phyloP scores from a whole-genome alignment of 2,797 vertebrate genomes.

The Poeciliopsis presidionis region DNA sequence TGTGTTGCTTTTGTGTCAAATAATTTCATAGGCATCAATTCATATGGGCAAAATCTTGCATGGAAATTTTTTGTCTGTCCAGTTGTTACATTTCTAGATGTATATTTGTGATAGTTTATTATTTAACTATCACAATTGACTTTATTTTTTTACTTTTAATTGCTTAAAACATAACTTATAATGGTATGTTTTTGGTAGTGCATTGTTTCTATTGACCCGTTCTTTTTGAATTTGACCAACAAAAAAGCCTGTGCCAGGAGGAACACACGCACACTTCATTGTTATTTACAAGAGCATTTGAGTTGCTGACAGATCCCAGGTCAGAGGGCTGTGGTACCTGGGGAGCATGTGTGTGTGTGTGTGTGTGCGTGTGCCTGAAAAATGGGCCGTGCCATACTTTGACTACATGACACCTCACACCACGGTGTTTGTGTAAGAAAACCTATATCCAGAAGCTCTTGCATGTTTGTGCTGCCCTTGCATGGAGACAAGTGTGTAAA shows the following conservation, averaged over 20 bases:
- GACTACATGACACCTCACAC: constrained; percentile 22
- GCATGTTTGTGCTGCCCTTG: constrained; percentile 18
- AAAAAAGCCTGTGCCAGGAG: constrained; percentile 17
- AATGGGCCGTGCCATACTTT: constrained; percentile 26
- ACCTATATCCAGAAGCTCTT: background rate
- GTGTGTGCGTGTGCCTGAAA: constrained; percentile 49
- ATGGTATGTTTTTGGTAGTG: background rate
- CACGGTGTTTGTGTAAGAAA: constrained; percentile 6
- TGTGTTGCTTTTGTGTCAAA: background rate
- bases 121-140: background rate
- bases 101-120: background rate
- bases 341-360: constrained; percentile 25
- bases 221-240: constrained; percentile 3
- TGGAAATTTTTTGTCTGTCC: background rate
- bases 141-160: background rate
- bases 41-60: background rate
- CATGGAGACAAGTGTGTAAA: constrained; percentile 14
- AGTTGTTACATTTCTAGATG: background rate
- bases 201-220: background rate
- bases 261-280: constrained; percentile 26
- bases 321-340: constrained; percentile 35
- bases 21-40: background rate
- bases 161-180: background rate
- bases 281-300: constrained; percentile 66
- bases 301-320: constrained; percentile 71